These are phyloP conservation scores for Heptranchias perlo DNA, from an alignment of 2,113 vertebrate genomes.

Conservation along the genomic window DNA sequence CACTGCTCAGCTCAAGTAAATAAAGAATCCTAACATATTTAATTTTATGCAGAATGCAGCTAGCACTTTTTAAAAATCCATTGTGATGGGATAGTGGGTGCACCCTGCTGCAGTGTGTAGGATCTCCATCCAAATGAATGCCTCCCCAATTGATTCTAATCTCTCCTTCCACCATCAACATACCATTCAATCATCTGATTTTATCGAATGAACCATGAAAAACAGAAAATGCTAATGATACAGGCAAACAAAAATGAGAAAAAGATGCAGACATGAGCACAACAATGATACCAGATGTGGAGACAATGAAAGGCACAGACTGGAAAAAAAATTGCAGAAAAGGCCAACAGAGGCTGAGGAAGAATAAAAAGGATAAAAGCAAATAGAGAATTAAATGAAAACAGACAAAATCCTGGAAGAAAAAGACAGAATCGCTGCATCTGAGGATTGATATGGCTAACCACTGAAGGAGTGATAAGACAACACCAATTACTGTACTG, in stretches of 20 bases:
- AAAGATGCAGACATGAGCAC: background rate
- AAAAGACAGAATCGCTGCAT: background rate
- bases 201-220: background rate
- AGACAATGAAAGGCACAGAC: background rate
- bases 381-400: background rate
- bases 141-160: background rate
- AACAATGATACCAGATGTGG: background rate
- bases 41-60: background rate
- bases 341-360: background rate
- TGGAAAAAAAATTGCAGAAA: background rate
- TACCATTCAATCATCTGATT: background rate
- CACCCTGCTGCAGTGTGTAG: background rate
- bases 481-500: background rate
- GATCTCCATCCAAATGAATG: background rate
- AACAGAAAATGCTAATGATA: background rate
- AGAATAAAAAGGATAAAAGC: background rate
- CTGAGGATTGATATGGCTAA: background rate
- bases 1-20: background rate
- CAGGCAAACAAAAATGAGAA: background rate
- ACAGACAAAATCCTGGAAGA: background rate
- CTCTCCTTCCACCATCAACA: background rate
- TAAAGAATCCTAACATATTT: constrained; percentile 8
- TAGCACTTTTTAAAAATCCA: background rate
- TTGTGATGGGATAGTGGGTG: too few species aligned
- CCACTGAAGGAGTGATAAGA: too few species aligned